Evolutionary conservation across 1,140 invertebrate genomes (phyloP), one percentile per base, ranked within the genome.

Genomic region (Bombus cullumanus): DNA sequence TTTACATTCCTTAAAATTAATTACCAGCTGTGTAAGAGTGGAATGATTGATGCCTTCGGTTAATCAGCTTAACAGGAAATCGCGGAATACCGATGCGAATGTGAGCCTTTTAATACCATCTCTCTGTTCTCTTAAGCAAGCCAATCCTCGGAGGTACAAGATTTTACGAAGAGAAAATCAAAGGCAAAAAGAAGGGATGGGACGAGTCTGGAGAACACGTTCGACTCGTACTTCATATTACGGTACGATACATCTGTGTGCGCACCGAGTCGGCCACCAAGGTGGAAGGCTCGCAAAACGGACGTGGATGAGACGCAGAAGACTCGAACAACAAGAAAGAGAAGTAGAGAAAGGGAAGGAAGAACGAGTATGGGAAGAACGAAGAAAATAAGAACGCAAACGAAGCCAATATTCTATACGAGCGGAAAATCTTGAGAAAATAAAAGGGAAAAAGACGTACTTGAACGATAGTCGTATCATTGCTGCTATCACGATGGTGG

Each of bases 261-360:
- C 69, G 72, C 86, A 91, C 86, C 86, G 85, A 84, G 86, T 86
- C 87, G 91, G 89, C 91, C 91, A 92, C 91, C 91, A 92, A 91
- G 88, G 91, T 90, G 86, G 89, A 91, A 69, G 84, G 82, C 86
- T 85, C 81, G 83, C 77, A 25, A 87, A 87, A 87, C 75, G 81
- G 71, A 88, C 81, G 84, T 78, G 83, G 78, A 74, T 39, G 62
- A 84, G 87, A 88, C 39, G 77, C 28, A 47, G 31, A 39, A 79
- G 76, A 77, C 47, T 86, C 66, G 71, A 53, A 39, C 43, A 66
- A 37, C 77, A 75, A 41, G 57, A 79, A 34, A 80, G 64, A 41
- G 53, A 74, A n/a, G 71, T 59, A 62, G 53, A 77, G n/a, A 43
- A 39, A 47, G 82, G 74, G 34, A 53, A 77, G 31, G 77, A 73